Percentiles rank a stretch among this genome's conserved stretches.
These are phyloP conservation scores for Drosophila leontia DNA, from an alignment of 1,140 invertebrate species.

Conservation along the genomic window DNA sequence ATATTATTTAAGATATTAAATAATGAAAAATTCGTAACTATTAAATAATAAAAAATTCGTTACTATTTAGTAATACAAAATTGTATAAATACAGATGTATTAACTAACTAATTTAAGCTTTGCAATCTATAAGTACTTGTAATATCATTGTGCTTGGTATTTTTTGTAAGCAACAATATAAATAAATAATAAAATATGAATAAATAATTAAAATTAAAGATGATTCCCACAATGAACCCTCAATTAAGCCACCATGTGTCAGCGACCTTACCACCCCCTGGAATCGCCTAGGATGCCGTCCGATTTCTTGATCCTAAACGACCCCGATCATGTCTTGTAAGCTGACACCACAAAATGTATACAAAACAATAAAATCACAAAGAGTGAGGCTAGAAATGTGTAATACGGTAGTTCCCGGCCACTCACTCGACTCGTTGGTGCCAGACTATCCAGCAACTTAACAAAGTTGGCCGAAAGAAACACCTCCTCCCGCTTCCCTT, in stretches of 20 bases:
- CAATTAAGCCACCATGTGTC: conserved; percentile 20
- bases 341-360: conserved; percentile 58
- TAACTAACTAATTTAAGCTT: too few species aligned
- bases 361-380: conserved; percentile 46
- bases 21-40: too few species aligned
- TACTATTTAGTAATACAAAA: too few species aligned
- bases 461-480: conserved; percentile 39
- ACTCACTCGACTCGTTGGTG: conserved; percentile 35
- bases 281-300: conserved; percentile 10
- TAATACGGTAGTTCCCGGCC: conserved; percentile 58
- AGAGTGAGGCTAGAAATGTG: conserved; percentile 48
- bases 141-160: too few species aligned
- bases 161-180: too few species aligned
- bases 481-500: conserved; percentile 17
- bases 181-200: neutral
- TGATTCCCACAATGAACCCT: neutral
- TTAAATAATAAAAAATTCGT: too few species aligned
- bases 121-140: too few species aligned
- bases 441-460: conserved; percentile 48
- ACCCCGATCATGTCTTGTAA: conserved; percentile 57
- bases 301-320: conserved; percentile 32
- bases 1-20: conserved; percentile 3
- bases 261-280: conserved; percentile 18
- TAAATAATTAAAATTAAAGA: neutral
- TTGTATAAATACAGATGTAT: too few species aligned